Evolutionary conservation across 2,797 vertebrate genomes (phyloP).

Genomic region (Denticeps clupeoides): DNA sequence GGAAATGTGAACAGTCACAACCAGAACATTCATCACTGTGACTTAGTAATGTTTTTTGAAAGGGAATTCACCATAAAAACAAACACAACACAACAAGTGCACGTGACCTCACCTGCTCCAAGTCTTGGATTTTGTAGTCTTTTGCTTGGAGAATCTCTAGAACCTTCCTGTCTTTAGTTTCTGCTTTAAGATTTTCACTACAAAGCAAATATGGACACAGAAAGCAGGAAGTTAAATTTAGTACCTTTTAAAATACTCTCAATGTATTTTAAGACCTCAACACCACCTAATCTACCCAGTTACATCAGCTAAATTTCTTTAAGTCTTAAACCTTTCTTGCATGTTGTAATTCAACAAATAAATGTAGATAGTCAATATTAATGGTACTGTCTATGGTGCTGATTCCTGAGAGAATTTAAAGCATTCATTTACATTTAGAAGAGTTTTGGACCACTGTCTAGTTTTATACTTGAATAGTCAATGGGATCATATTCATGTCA

Average conservation of each 20-base stretch:
- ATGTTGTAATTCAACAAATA: too few relatives aligned
- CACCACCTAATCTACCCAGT: constrained; percentile 35
- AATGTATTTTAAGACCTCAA: too few relatives aligned
- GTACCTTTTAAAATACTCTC: too few relatives aligned
- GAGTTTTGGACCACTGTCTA: too few relatives aligned
- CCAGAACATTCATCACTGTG: constrained; percentile 24
- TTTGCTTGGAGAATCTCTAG: constrained; percentile 85
- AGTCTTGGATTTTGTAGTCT: constrained; percentile 72
- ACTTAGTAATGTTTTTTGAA: constrained; percentile 15
- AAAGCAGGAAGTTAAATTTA: constrained; percentile 35
- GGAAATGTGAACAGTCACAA: constrained; percentile 41
- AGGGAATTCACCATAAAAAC: background rate
- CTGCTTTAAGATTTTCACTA: constrained; percentile 86
- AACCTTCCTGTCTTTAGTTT: constrained; percentile 83
- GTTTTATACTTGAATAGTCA: too few relatives aligned
- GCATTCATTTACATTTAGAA: too few relatives aligned
- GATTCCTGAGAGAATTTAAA: too few relatives aligned
- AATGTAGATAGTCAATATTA: too few relatives aligned
- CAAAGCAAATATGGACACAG: constrained; percentile 41
- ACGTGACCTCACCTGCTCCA: constrained; percentile 76
- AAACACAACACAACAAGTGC: too few relatives aligned
- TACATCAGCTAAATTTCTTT: constrained; percentile 48
- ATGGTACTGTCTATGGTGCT: too few relatives aligned
- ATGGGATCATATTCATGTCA: too few relatives aligned
- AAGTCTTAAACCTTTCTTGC: constrained; percentile 44